A percentile compares a stretch with the other conserved stretches of the same genome.
Conservation (phyloP, 2,113 vertebrate genomes). For the Thryonomys swinderianus region DNA sequence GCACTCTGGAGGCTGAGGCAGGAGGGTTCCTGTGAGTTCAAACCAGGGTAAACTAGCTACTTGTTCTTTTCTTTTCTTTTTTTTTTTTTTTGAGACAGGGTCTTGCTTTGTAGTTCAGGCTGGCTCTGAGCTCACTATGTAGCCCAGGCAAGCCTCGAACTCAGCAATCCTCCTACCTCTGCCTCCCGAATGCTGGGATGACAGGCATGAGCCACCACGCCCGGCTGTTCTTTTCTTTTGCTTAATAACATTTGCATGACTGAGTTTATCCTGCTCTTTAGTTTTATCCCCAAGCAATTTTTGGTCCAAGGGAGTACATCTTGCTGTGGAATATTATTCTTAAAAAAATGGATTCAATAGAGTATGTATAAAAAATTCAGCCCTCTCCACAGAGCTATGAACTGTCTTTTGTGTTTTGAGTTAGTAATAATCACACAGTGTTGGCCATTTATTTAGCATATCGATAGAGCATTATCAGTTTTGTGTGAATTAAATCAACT, state of each 20-base stretch:
- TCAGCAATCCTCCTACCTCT: too few relatives aligned
- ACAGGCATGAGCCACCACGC: too few relatives aligned
- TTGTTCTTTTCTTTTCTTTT: constrained; percentile 45
- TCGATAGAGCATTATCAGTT: neutral
- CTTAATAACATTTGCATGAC: neutral
- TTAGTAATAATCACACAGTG: neutral
- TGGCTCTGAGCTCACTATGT: too few relatives aligned
- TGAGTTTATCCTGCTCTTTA: neutral
- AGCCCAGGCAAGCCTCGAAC: too few relatives aligned
- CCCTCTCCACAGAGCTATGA: neutral
- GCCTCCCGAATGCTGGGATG: too few relatives aligned
- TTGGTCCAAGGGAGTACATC: neutral
- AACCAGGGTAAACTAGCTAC: neutral
- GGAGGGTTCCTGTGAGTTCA: too few relatives aligned
- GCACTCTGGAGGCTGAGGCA: too few relatives aligned
- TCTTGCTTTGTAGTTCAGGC: too few relatives aligned
- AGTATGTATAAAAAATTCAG: neutral
- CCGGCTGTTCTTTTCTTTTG: too few relatives aligned
- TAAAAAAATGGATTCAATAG: neutral
- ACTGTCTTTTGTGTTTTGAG: neutral
- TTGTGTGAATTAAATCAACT: neutral
- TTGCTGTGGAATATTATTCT: neutral
- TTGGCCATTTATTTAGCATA: neutral
- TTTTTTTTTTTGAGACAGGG: too few relatives aligned
- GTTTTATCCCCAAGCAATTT: neutral